These are phyloP conservation scores for Bombus sibiricus DNA, from an alignment of 1,140 invertebrate genomes.

Conservation along the genomic window DNA sequence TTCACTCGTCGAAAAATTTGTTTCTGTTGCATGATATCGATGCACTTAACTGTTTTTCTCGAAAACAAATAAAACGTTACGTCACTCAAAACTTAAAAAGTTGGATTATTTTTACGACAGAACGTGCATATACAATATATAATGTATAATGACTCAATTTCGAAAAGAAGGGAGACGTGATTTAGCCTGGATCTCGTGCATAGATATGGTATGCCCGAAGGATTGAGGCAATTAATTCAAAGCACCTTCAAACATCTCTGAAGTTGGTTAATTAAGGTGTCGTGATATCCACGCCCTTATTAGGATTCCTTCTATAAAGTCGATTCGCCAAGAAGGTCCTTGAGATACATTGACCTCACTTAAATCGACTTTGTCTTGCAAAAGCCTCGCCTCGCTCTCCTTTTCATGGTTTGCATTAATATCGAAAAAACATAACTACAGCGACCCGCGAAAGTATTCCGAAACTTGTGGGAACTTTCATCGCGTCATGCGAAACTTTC, in stretches of 20 bases:
- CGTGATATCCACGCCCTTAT: slow-evolving; percentile 7
- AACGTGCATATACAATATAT: too few relatives aligned
- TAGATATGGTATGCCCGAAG: background rate
- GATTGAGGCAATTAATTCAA: slow-evolving; percentile 33
- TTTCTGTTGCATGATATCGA: too few relatives aligned
- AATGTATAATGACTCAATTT: background rate
- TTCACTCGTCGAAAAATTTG: too few relatives aligned
- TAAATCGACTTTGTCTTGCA: background rate
- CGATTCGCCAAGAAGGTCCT: slow-evolving; percentile 17
- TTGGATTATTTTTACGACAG: too few relatives aligned
- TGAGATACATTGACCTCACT: background rate
- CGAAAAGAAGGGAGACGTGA: background rate
- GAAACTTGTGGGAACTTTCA: too few relatives aligned
- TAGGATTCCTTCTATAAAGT: background rate
- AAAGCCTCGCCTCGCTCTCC: background rate
- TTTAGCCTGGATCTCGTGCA: background rate
- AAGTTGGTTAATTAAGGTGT: slow-evolving; percentile 42
- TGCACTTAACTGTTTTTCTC: too few relatives aligned
- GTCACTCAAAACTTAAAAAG: too few relatives aligned
- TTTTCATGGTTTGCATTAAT: background rate
- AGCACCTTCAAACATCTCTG: slow-evolving; percentile 4
- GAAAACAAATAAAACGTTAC: too few relatives aligned
- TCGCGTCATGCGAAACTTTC: too few relatives aligned
- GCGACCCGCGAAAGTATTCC: background rate
- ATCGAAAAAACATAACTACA: background rate